Percentiles rank a stretch among this genome's conserved stretches.
These are phyloP conservation scores for Orthochromis malagaraziensis DNA, from an alignment of 2,113 vertebrate genomes.

Conservation along the genomic window DNA sequence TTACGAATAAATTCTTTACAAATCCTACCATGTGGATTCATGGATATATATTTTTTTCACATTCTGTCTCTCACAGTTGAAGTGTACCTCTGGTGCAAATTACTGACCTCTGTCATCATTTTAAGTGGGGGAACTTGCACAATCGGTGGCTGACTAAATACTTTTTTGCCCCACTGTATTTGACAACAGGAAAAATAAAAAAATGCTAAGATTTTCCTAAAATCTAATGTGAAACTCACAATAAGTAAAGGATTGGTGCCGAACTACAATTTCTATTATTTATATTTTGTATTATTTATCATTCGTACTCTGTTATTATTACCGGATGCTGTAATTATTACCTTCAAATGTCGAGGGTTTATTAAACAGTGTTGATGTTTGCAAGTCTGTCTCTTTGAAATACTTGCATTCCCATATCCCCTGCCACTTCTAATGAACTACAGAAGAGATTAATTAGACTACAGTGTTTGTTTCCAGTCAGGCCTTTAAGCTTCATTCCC, in stretches of 20 bases:
- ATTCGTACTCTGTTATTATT: not conserved
- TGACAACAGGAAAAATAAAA: not conserved
- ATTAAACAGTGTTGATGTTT: not conserved
- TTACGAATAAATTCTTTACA: too few species aligned
- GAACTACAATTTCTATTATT: not conserved
- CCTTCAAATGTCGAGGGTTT: not conserved
- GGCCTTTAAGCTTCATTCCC: constrained; percentile 26
- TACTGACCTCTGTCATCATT: too few species aligned
- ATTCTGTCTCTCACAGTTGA: too few species aligned
- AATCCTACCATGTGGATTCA: too few species aligned
- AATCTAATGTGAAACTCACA: not conserved
- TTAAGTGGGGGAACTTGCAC: too few species aligned
- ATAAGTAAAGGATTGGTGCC: not conserved
- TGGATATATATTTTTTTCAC: too few species aligned
- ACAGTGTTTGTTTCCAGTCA: constrained; percentile 22
- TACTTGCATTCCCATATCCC: not conserved
- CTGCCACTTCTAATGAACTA: not conserved
- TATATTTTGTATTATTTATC: not conserved
- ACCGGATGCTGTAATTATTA: not conserved
- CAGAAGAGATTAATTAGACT: constrained; percentile 29
- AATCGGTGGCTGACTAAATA: too few species aligned
- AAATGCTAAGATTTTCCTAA: not conserved
- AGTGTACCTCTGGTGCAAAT: too few species aligned
- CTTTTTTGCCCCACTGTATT: too few species aligned
- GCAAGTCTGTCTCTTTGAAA: not conserved